Percentiles rank a stretch among this genome's conserved stretches.
Conservation (phyloP, 2,797 vertebrate species). For the Poeciliopsis paucimaculata region DNA sequence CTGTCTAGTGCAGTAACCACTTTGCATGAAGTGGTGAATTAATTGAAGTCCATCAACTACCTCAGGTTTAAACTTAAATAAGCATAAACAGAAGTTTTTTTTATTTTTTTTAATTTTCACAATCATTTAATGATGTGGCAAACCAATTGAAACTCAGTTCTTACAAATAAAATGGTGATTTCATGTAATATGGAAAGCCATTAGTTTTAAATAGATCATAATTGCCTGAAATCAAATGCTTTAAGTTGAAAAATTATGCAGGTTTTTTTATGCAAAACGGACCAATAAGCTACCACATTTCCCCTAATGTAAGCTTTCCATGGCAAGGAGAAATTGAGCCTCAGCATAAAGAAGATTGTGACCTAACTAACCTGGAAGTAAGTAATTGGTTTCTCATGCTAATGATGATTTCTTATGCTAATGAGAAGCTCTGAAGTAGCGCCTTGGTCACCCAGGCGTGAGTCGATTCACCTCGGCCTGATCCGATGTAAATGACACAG, state of each 20-base stretch:
- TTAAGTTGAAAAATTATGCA: slow-evolving; percentile 46
- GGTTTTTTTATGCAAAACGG: slow-evolving; percentile 73
- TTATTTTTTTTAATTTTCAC: not conserved
- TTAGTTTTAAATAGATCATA: slow-evolving; percentile 71
- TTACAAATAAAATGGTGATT: slow-evolving; percentile 38
- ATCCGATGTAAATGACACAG: slow-evolving; percentile 57
- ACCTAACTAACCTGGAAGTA: slow-evolving; percentile 68
- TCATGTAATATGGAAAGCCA: slow-evolving; percentile 45
- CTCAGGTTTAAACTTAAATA: not conserved
- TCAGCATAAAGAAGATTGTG: slow-evolving; percentile 41
- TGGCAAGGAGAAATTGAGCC: slow-evolving; percentile 27
- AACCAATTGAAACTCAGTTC: slow-evolving; percentile 44
- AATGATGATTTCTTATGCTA: slow-evolving; percentile 68
- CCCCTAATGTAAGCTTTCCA: slow-evolving; percentile 38
- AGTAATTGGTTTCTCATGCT: slow-evolving; percentile 66
- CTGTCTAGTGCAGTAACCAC: no score
- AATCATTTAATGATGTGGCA: not conserved
- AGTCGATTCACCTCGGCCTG: slow-evolving; percentile 58
- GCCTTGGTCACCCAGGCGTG: slow-evolving; percentile 49
- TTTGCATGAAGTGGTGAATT: not conserved
- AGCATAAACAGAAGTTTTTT: not conserved
- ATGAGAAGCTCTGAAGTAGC: slow-evolving; percentile 62
- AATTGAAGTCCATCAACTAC: not conserved
- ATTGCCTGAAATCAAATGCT: slow-evolving; percentile 55
- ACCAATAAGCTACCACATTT: slow-evolving; percentile 41